A percentile compares a stretch with the other conserved stretches of the same genome.
These are phyloP conservation scores for Orientallactaga bullata DNA, from an alignment of 2,113 vertebrate species.

Conservation along the genomic window DNA sequence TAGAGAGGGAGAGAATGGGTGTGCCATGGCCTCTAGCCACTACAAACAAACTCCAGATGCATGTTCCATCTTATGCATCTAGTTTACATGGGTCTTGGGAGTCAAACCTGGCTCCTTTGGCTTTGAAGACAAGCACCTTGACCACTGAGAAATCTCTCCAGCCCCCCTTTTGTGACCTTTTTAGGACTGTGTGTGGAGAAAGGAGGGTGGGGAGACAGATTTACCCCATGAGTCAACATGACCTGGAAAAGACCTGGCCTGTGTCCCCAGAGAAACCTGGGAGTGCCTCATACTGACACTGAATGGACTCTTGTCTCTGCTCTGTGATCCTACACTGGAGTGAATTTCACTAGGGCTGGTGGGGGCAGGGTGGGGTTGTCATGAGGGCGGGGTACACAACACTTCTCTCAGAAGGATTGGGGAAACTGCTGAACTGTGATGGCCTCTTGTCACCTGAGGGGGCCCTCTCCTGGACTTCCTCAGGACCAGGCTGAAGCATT, in stretches of 20 bases:
- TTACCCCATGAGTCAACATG: not conserved
- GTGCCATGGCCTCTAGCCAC: no score
- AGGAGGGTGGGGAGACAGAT: not conserved
- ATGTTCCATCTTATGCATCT: no score
- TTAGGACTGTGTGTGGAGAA: no score
- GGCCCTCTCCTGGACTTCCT: no score
- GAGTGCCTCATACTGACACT: not conserved
- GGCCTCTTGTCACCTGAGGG: no score
- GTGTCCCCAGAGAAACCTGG: not conserved
- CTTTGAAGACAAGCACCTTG: no score
- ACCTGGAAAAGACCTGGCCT: not conserved
- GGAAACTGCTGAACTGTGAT: not conserved
- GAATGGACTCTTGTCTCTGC: not conserved
- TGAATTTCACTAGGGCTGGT: accelerated
- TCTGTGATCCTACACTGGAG: accelerated
- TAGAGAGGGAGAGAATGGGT: no score
- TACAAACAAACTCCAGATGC: no score
- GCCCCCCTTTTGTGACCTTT: not conserved
- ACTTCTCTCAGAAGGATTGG: accelerated
- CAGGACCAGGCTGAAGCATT: not conserved
- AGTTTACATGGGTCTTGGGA: no score
- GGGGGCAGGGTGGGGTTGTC: not conserved
- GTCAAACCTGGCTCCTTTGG: no score
- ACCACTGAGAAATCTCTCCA: no score
- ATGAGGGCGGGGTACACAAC: no score